Evolutionary conservation across 2,888 invertebrate genomes (phyloP), one percentile per base, ranked within the genome.

Genomic region (Thalpophila matura): DNA sequence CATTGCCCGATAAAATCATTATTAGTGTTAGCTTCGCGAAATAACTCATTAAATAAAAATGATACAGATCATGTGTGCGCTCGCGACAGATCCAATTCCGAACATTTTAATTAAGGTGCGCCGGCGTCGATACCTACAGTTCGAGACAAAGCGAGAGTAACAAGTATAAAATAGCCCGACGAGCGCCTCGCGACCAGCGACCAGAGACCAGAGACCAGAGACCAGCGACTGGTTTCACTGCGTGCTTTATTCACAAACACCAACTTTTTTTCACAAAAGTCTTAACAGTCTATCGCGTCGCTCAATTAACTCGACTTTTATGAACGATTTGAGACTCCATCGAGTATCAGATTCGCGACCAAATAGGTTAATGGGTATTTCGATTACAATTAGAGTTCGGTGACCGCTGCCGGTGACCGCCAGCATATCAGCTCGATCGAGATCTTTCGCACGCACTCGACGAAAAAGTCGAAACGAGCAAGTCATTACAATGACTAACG

Each of bases 21-120:
- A 82, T 81, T 77, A 76, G 75, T 68, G 80, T 79, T 83, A 80
- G 77, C 81, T 67, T 70, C 79, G 78, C 85, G 86, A 87, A 90
- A 89, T 89, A 91, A 87, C 85, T 92, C 93, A 92, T 93, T 93
- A 92, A 90, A 89, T 88, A 87, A 92, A 92, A 92, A 88, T 91
- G 93, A 94, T 94, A 91, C 82, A 77, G 80, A 93, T 94, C 94
- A 89, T 24, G 31, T 43, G 47, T 65, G 58, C 61, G 61, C 82
- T 82, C 85, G 83, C 83, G 82, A 79, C 78, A 82, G 86, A 90
- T 91, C 86, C 88, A 86, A 91, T 91, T 89, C 85, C 74, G 84
- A 90, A 94, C 91, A 86, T 91, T 93, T 93, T 94, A 94, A 95
- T 95, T 93, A 93, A 88, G 86, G 84, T 82, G 81, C 85, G 77